phyloP scores from a whole-genome alignment of 1,140 invertebrate species.

The Oreohelix idahoensis region DNA sequence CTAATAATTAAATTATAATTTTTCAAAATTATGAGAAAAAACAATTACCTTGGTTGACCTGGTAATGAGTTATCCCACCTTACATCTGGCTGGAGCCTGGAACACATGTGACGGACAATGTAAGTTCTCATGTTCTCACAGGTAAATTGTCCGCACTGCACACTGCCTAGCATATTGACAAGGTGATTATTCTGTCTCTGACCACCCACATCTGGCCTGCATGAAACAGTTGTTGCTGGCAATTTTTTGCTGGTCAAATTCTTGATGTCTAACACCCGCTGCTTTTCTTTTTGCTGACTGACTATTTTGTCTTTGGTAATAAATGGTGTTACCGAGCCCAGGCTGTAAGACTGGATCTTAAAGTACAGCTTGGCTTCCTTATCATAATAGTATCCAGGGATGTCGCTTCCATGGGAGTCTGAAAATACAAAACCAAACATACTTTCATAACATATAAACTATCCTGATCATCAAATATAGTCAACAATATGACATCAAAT shows the following conservation, averaged over 20 bases:
- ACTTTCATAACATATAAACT: too few species aligned
- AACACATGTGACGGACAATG: not conserved
- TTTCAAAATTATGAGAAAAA: too few species aligned
- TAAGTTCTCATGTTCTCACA: conserved; percentile 11
- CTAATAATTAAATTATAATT: too few species aligned
- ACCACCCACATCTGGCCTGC: not conserved
- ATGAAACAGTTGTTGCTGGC: conserved; percentile 2
- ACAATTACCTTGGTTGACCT: conserved; percentile 4
- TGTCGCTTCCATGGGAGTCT: conserved; percentile 37
- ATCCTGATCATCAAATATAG: too few species aligned
- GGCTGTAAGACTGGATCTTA: conserved; percentile 52
- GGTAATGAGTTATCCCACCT: conserved; percentile 2
- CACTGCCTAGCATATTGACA: not conserved
- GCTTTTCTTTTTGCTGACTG: conserved; percentile 52
- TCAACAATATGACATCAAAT: too few species aligned
- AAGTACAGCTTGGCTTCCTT: conserved; percentile 59
- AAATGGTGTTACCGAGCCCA: conserved; percentile 41
- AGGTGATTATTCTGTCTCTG: not conserved
- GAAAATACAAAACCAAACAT: not conserved
- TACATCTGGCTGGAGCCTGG: not conserved
- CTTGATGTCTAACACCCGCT: conserved; percentile 46
- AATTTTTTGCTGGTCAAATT: not conserved
- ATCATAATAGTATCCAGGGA: conserved; percentile 67
- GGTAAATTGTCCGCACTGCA: conserved; percentile 30
- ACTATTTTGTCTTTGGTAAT: conserved; percentile 53